Evolutionary conservation across 1,140 invertebrate species (phyloP).

Genomic region (Apolygus lucorum): DNA sequence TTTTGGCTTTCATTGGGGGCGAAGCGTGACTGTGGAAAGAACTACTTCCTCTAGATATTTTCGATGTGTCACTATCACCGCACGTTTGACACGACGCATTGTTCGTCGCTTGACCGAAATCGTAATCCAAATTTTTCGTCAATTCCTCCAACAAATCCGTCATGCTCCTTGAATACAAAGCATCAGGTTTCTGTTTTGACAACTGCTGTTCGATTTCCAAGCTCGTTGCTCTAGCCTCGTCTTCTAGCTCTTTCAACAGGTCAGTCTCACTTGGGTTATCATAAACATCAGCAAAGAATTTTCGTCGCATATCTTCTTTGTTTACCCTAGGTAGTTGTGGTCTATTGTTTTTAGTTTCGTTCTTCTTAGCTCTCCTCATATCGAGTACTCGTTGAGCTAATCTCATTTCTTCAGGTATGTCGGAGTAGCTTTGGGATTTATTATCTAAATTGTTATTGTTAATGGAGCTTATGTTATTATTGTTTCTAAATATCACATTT

Average conservation of each 20-base stretch:
- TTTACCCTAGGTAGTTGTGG: constrained; percentile 1
- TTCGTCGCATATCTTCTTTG: constrained; percentile 20
- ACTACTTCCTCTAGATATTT: background rate
- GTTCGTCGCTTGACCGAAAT: constrained; percentile 26
- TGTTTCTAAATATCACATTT: constrained; percentile 41
- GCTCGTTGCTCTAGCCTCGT: constrained; percentile 25
- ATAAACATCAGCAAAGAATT: constrained; percentile 21
- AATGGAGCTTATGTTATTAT: constrained; percentile 25
- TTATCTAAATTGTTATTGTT: constrained; percentile 36
- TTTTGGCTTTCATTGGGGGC: background rate
- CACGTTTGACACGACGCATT: constrained; percentile 14
- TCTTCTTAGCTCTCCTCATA: constrained; percentile 20
- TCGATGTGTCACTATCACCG: background rate
- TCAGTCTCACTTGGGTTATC: constrained; percentile 12
- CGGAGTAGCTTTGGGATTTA: constrained; percentile 38
- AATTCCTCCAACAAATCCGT: constrained; percentile 31
- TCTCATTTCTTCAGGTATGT: constrained; percentile 34
- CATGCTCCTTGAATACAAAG: constrained; percentile 25
- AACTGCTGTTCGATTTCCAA: constrained; percentile 33
- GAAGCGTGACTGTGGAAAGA: background rate
- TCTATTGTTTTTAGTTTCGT: background rate
- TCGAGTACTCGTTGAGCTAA: constrained; percentile 30
- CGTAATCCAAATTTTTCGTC: constrained; percentile 30
- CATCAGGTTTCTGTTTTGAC: constrained; percentile 17
- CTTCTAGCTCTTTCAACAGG: constrained; percentile 25